These are phyloP conservation scores for Aporophyla lueneburgensis DNA, from an alignment of 2,888 invertebrate genomes.

Conservation along the genomic window DNA sequence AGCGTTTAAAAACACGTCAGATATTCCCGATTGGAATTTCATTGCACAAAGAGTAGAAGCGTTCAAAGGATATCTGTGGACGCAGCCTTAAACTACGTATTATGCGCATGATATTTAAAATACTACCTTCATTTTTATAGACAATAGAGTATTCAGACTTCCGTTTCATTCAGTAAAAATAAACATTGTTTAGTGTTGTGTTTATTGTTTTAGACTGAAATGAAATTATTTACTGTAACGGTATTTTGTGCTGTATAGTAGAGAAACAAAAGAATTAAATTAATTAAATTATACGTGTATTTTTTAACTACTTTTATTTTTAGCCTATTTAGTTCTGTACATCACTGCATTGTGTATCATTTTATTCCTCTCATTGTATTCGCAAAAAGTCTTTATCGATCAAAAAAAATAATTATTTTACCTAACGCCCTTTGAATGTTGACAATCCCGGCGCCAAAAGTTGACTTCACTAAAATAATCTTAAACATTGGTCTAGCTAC, in stretches of 20 bases:
- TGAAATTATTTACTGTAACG: neutral
- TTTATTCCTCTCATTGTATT: neutral
- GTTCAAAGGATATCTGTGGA: slow-evolving; percentile 16
- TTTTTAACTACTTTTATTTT: neutral
- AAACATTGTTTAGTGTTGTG: neutral
- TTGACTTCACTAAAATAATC: neutral
- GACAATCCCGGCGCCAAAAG: neutral
- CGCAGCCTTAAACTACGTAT: neutral
- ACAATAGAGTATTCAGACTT: neutral
- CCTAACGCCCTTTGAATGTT: neutral
- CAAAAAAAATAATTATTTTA: neutral
- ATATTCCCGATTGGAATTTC: slow-evolving; percentile 18
- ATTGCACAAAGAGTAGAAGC: slow-evolving; percentile 20
- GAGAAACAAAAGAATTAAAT: slow-evolving; percentile 4
- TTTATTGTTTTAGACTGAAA: slow-evolving; percentile 1
- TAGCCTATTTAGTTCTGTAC: neutral
- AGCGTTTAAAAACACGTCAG: slow-evolving; percentile 13
- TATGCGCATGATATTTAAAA: slow-evolving; percentile 6
- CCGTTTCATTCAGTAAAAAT: neutral
- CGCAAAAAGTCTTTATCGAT: neutral
- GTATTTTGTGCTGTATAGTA: slow-evolving; percentile 18
- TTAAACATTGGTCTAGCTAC: neutral
- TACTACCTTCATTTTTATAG: neutral
- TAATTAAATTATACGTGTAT: neutral
- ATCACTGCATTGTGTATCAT: neutral